Percentiles rank a stretch among this genome's conserved stretches.
Conservation (phyloP, 2,888 invertebrate species). For the Apotomis turbidana region DNA sequence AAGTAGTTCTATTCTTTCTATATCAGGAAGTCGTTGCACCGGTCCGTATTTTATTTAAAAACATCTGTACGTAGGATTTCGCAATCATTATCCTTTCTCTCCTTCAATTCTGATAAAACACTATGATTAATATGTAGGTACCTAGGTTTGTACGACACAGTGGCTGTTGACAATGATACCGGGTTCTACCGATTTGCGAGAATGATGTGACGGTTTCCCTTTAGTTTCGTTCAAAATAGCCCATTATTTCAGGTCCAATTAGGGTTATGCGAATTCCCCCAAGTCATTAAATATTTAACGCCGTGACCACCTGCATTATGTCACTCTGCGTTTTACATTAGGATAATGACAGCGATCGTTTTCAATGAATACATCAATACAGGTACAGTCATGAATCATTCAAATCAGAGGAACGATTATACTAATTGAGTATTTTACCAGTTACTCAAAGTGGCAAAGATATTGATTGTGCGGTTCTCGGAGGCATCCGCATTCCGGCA, state of each 20-base stretch:
- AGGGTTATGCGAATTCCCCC: constrained; percentile 13
- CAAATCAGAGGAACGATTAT: constrained; percentile 21
- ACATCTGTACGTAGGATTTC: not conserved
- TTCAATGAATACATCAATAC: constrained; percentile 17
- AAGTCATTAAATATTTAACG: constrained; percentile 1
- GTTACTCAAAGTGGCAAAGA: constrained; percentile 39
- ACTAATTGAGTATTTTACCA: constrained; percentile 34
- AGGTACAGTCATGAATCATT: constrained; percentile 20
- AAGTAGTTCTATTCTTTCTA: not conserved
- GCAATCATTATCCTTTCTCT: not conserved
- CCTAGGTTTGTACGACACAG: not conserved
- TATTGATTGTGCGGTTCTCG: constrained; percentile 61
- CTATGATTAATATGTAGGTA: not conserved
- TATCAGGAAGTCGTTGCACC: not conserved
- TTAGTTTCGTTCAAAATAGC: not conserved
- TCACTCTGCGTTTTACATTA: constrained; percentile 2
- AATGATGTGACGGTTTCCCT: not conserved
- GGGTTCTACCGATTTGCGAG: not conserved
- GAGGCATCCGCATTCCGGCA: constrained; percentile 78
- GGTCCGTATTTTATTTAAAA: not conserved
- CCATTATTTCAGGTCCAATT: constrained; percentile 17
- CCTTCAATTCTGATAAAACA: not conserved
- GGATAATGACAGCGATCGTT: constrained; percentile 16
- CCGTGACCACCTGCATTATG: constrained; percentile 1
- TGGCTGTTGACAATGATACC: not conserved